phyloP scores from a whole-genome alignment of 2,888 invertebrate species.

The Bugulina stolonifera region DNA sequence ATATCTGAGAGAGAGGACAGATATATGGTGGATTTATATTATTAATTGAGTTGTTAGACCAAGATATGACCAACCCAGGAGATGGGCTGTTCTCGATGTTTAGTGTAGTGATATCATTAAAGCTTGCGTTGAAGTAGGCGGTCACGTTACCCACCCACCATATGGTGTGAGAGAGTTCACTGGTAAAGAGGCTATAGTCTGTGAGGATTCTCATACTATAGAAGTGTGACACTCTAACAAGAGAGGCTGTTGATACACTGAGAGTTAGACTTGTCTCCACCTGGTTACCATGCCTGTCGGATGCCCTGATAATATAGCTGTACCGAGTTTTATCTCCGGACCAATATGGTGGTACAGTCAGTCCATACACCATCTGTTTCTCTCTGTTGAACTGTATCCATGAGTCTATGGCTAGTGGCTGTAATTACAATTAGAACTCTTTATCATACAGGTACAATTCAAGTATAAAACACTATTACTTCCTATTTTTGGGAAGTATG shows the following conservation, averaged over 20 bases:
- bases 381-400: constrained; percentile 1
- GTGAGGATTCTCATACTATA: constrained; percentile 3
- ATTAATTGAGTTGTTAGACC: constrained; percentile 15
- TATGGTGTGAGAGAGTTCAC: constrained; percentile 12
- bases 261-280: neutral
- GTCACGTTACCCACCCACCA: constrained; percentile 20
- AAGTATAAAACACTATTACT: too few relatives aligned
- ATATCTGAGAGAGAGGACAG: constrained; percentile 9
- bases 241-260: neutral
- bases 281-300: neutral
- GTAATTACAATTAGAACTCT: neutral
- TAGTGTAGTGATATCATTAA: constrained; percentile 6
- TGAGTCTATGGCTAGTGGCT: constrained; percentile 4
- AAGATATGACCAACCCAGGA: neutral
- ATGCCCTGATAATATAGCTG: neutral
- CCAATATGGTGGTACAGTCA: neutral
- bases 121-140: neutral
- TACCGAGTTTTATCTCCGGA: neutral
- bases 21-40: constrained; percentile 20
- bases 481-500: too few relatives aligned
- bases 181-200: constrained; percentile 1
- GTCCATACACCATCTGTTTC: neutral
- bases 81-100: neutral
- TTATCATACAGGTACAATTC: too few relatives aligned
- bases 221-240: neutral